Evolutionary conservation across 2,113 vertebrate genomes (phyloP).

Genomic region (Hepsetus odoe): DNA sequence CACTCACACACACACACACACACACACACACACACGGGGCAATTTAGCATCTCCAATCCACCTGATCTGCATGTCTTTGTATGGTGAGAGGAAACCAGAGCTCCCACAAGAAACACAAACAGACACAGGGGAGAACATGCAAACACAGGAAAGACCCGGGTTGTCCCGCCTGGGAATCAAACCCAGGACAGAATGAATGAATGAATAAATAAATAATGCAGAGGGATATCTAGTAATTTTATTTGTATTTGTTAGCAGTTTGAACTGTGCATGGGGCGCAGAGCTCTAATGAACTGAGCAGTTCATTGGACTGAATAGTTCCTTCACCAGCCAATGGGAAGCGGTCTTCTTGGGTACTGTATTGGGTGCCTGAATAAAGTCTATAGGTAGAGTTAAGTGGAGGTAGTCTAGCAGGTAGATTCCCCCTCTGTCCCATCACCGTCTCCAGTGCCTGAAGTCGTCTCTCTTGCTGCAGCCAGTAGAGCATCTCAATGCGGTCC

Average conservation of each 20-base stretch:
- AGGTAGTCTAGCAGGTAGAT: constrained; percentile 38
- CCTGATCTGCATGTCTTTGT: too few species aligned
- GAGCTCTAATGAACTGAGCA: not conserved
- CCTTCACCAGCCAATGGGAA: not conserved
- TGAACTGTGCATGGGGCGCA: not conserved
- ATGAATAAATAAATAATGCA: not conserved
- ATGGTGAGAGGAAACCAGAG: too few species aligned
- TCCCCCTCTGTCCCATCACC: constrained; percentile 3
- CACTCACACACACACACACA: too few species aligned
- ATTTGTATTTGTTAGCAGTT: not conserved
- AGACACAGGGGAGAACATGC: too few species aligned
- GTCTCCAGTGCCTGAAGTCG: constrained; percentile 52
- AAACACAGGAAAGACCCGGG: too few species aligned
- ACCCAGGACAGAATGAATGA: too few species aligned
- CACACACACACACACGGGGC: too few species aligned
- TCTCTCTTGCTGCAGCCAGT: constrained; percentile 77
- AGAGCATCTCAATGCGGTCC: constrained; percentile 80
- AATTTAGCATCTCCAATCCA: too few species aligned
- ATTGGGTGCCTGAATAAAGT: not conserved
- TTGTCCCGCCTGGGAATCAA: too few species aligned
- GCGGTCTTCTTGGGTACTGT: not conserved
- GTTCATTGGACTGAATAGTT: not conserved
- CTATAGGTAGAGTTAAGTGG: constrained; percentile 26
- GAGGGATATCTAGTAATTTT: not conserved
- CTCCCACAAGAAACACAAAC: too few species aligned